A percentile compares a stretch with the other conserved stretches of the same genome.
These are phyloP conservation scores for Eleginops maclovinus DNA, from an alignment of 2,113 vertebrate species.

Conservation along the genomic window DNA sequence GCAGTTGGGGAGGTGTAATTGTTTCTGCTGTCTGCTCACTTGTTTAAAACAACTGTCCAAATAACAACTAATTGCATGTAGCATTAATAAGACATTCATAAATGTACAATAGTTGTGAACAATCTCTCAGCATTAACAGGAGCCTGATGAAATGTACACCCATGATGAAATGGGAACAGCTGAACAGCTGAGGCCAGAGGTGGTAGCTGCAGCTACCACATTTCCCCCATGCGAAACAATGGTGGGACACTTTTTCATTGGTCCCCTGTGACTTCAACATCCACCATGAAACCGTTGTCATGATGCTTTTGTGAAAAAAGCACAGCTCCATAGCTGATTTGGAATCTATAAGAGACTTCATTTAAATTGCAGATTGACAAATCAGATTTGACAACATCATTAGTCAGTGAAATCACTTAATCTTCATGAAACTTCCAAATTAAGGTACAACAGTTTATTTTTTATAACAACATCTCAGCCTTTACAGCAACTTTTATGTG, in stretches of 20 bases:
- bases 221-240: slow-evolving; percentile 24
- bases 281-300: neutral
- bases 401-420: neutral
- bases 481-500: neutral
- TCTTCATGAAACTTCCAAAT: neutral
- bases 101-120: slow-evolving; percentile 63
- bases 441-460: neutral
- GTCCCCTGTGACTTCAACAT: slow-evolving; percentile 3
- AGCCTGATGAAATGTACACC: slow-evolving; percentile 62
- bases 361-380: neutral
- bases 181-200: slow-evolving; percentile 54
- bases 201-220: slow-evolving; percentile 25
- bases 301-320: neutral
- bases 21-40: slow-evolving; percentile 30
- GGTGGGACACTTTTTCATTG: slow-evolving; percentile 18
- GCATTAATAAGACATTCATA: slow-evolving; percentile 63
- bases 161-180: slow-evolving; percentile 59
- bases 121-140: slow-evolving; percentile 71
- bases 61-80: slow-evolving; percentile 64
- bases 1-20: slow-evolving; percentile 11
- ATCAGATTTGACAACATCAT: neutral
- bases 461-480: neutral
- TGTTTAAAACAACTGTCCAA: slow-evolving; percentile 54
- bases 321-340: neutral
- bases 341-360: neutral